Evolutionary conservation across 1,140 invertebrate genomes (phyloP), one percentile per base, ranked within the genome.

Genomic region (Euura saliciscinereae): DNA sequence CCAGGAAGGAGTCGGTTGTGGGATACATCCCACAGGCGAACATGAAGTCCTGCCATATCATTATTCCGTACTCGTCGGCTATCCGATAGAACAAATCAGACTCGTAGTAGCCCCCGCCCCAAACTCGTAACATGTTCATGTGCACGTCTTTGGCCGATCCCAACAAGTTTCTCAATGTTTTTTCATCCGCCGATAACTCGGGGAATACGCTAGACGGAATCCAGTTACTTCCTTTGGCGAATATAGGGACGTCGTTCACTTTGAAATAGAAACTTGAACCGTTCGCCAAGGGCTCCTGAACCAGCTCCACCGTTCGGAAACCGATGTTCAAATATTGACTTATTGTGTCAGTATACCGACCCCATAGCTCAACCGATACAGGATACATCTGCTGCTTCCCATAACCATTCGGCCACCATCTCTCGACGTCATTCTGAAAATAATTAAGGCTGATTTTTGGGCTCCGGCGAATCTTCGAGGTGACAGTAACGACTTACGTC

Each of bases 1-100:
- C 75, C 2, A 99, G 85, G 86, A 98, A 99, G 7, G 89, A 82
- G 0, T 86, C 74, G 70, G 91, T 90, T 0, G 91, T 90, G 4
- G 98, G 98, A 88, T 99, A 99, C 92, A 99, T 95, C 5, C 94
- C 90, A 83, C 97, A 99, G 0, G 98, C 98, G 86, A 99, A 99
- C 94, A 99, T 98, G 75, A 99, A 94, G 86, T 99, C 97, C 87
- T 97, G 94, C 95, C 96, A 97, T 64, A 97, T 92, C 77, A 97
- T 88, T 43, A 97, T 93, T 10, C 95, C 96, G 43, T 93, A 86
- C 78, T 93, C 88, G 79, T 97, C 95, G 73, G 95, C 94, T 44
- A 94, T 84, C 69, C 95, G 89, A 83, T 99, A 99, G 83, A 99
- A 99, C 44, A 91, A 89, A 75, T 99, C 96, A 0, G 92, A 92